A percentile compares a stretch with the other conserved stretches of the same genome.
phyloP scores from a whole-genome alignment of 2,888 invertebrate species.

The Megalurothrips usitatus region DNA sequence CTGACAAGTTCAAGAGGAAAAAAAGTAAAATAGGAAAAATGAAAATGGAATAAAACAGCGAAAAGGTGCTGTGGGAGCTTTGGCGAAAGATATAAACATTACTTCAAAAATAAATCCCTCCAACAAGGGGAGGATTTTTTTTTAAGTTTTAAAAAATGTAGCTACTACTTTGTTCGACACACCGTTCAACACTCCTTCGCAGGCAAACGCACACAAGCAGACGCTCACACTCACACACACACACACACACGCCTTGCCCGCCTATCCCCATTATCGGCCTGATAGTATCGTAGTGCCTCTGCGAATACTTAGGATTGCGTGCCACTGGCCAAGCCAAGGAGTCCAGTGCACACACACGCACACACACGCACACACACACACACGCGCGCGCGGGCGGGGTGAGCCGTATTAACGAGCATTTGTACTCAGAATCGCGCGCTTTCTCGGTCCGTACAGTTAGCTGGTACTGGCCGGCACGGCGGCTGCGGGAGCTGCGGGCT shows the following conservation, averaged over 20 bases:
- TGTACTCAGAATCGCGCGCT: conserved; percentile 25
- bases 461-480: neutral
- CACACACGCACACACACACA: no score
- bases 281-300: neutral
- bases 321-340: neutral
- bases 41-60: no score
- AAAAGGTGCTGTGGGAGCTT: no score
- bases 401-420: conserved; percentile 21
- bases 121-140: no score
- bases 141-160: no score
- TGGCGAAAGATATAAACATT: no score
- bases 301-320: conserved; percentile 24
- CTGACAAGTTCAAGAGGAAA: no score
- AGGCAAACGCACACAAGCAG: neutral
- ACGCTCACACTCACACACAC: neutral
- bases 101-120: no score
- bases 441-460: conserved; percentile 16
- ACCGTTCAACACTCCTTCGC: no score
- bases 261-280: neutral
- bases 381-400: neutral
- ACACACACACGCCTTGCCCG: neutral
- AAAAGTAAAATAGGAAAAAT: no score
- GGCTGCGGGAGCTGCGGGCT: neutral
- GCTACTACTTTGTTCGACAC: no score
- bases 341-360: neutral